Evolutionary conservation across 2,888 invertebrate species (phyloP).

Genomic region (Drosophila nr. fundita): DNA sequence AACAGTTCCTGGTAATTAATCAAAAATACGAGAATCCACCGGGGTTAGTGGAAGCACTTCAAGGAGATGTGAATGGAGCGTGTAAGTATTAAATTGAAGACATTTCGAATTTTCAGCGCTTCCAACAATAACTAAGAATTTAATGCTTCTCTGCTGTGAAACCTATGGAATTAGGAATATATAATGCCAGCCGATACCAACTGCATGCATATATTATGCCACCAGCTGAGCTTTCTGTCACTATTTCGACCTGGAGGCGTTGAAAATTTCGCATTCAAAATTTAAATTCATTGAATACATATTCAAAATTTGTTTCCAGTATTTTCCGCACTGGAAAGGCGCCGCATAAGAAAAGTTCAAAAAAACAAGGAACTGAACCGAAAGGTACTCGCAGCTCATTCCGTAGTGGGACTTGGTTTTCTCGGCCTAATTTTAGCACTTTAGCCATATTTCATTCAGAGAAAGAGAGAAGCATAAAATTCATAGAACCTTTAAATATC

Average conservation of each 20-base stretch:
- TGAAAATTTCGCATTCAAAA: constrained; percentile 28
- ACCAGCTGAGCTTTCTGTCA: constrained; percentile 1
- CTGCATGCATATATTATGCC: constrained; percentile 4
- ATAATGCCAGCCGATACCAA: constrained; percentile 4
- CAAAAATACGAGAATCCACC: constrained; percentile 66
- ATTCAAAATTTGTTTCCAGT: constrained; percentile 51
- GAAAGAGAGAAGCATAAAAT: not conserved
- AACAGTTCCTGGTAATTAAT: constrained; percentile 43
- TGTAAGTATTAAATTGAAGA: constrained; percentile 40
- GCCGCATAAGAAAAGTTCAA: not conserved
- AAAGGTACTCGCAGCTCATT: constrained; percentile 21
- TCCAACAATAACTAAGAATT: constrained; percentile 17
- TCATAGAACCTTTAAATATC: not conserved
- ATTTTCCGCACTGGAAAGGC: too few relatives aligned
- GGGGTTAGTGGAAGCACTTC: constrained; percentile 54
- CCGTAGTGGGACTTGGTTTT: not conserved
- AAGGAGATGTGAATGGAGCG: constrained; percentile 37
- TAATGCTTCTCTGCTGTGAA: constrained; percentile 16
- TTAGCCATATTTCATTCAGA: not conserved
- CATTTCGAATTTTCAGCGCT: constrained; percentile 45
- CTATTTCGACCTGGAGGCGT: constrained; percentile 56
- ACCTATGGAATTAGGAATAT: not conserved
- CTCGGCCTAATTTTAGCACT: not conserved
- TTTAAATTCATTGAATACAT: constrained; percentile 9
- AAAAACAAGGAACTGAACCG: not conserved